Conservation (phyloP, 2,888 invertebrate species). For the Portevinia maculata region DNA sequence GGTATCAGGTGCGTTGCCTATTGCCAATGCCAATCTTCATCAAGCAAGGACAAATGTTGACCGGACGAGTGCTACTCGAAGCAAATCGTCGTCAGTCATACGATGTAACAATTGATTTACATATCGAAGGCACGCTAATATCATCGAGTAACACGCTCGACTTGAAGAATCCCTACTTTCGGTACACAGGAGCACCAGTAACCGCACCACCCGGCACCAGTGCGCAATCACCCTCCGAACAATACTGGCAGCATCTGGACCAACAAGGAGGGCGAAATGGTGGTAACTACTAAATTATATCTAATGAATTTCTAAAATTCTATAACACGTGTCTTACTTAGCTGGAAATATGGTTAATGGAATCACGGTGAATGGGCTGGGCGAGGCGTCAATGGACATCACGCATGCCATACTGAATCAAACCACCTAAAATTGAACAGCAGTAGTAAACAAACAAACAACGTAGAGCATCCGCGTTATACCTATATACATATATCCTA, state of each 20-base stretch:
- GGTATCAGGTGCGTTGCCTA: slow-evolving; percentile 99
- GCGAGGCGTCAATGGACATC: slow-evolving; percentile 89
- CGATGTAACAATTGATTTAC: slow-evolving; percentile 97
- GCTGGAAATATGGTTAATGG: slow-evolving; percentile 90
- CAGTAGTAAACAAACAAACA: slow-evolving; percentile 44
- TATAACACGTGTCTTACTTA: slow-evolving; percentile 70
- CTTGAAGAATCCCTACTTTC: slow-evolving; percentile 98
- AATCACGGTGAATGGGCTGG: slow-evolving; percentile 89
- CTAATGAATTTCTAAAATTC: slow-evolving; percentile 26
- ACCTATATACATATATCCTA: slow-evolving; percentile 72
- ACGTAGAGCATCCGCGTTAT: slow-evolving; percentile 65
- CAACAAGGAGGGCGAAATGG: slow-evolving; percentile 85
- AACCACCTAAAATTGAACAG: slow-evolving; percentile 77
- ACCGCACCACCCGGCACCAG: slow-evolving; percentile 96
- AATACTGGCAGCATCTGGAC: slow-evolving; percentile 94
- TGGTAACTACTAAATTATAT: slow-evolving; percentile 67
- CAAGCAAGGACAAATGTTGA: slow-evolving; percentile 95
- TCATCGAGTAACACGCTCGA: slow-evolving; percentile 96
- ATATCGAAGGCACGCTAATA: slow-evolving; percentile 93
- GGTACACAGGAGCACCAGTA: slow-evolving; percentile 96
- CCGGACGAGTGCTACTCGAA: slow-evolving; percentile 92
- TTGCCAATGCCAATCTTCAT: slow-evolving; percentile 96
- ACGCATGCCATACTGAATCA: slow-evolving; percentile 84
- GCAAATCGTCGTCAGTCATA: slow-evolving; percentile 99
- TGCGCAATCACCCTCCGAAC: slow-evolving; percentile 95